phyloP scores from a whole-genome alignment of 2,113 vertebrate genomes.

The Xyliphius kryptos region DNA sequence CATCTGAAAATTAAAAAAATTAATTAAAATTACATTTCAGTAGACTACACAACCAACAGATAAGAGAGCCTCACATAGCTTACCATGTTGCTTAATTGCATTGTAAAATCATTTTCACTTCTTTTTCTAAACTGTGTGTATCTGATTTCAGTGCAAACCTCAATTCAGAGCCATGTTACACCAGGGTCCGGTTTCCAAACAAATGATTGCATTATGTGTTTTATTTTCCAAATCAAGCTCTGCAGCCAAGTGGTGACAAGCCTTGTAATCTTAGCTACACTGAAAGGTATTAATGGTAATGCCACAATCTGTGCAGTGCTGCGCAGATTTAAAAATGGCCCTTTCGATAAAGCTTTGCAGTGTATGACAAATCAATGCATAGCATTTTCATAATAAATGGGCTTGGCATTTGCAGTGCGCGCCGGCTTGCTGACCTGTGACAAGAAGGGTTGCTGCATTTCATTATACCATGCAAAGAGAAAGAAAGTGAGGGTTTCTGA shows the following conservation, averaged over 20 bases:
- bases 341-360: slow-evolving; percentile 49
- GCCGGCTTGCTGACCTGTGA: slow-evolving; percentile 48
- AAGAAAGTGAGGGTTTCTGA: slow-evolving; percentile 4
- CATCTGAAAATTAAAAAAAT: too few relatives aligned
- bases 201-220: slow-evolving; percentile 9
- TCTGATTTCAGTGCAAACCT: too few relatives aligned
- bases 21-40: too few relatives aligned
- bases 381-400: slow-evolving; percentile 61
- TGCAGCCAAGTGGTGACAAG: slow-evolving; percentile 15
- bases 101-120: too few relatives aligned
- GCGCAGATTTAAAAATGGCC: slow-evolving; percentile 53
- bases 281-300: slow-evolving; percentile 45
- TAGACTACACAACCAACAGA: too few relatives aligned
- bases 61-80: too few relatives aligned
- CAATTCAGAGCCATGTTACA: too few relatives aligned
- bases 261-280: not conserved
- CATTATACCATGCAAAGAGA: slow-evolving; percentile 29
- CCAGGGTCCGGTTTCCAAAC: not conserved
- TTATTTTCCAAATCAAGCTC: slow-evolving; percentile 6
- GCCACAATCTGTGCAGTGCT: slow-evolving; percentile 33
- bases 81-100: too few relatives aligned
- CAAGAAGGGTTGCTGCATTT: slow-evolving; percentile 41
- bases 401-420: slow-evolving; percentile 59
- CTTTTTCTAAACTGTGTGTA: too few relatives aligned
- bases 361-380: slow-evolving; percentile 66